Conservation (phyloP, 2,797 vertebrate genomes). For the Muscicapa striata region DNA sequence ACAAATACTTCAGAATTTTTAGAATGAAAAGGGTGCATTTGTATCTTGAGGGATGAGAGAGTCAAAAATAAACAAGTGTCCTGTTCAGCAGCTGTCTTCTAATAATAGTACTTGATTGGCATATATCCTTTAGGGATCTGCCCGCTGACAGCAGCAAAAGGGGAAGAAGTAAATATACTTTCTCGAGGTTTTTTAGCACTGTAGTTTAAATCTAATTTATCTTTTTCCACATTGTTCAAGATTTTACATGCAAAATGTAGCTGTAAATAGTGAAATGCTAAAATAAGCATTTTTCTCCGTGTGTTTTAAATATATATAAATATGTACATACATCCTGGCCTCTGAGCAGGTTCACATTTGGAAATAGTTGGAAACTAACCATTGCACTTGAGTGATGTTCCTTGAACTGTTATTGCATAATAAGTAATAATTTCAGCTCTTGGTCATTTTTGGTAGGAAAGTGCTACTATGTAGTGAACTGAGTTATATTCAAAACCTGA, state of each 20-base stretch:
- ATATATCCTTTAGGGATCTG: not conserved
- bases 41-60: not conserved
- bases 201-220: not conserved
- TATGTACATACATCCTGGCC: not conserved
- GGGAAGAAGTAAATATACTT: not conserved
- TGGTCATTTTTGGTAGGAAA: not conserved
- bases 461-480: not conserved
- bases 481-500: not conserved
- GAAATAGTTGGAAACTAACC: not conserved
- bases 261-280: not conserved
- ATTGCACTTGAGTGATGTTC: not conserved
- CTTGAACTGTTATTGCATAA: not conserved
- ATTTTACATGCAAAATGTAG: not conserved
- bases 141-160: not conserved
- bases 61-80: not conserved
- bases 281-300: not conserved
- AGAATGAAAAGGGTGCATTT: not conserved
- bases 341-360: not conserved
- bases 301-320: not conserved
- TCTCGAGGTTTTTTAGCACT: not conserved
- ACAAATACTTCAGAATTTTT: not conserved
- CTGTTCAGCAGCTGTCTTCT: not conserved
- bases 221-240: not conserved
- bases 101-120: not conserved
- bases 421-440: not conserved